phyloP scores from a whole-genome alignment of 64 coral and sea anemone species.

The Orbicella faveolata region DNA sequence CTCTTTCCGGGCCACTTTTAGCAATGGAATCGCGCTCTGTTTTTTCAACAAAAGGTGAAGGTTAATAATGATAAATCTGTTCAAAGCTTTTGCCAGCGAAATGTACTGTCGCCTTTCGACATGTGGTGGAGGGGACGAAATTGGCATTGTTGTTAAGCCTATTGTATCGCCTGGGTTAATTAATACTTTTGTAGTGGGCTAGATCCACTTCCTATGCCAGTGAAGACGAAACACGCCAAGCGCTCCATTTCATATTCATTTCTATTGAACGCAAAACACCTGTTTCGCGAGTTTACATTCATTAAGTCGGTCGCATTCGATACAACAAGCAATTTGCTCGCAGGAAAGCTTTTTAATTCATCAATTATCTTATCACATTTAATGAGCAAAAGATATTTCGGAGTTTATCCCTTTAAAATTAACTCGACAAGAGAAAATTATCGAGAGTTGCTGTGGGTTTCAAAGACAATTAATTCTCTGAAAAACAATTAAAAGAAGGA shows the following conservation, averaged over 20 bases:
- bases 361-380: slow-evolving; percentile 60
- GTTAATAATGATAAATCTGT: not conserved
- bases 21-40: not conserved
- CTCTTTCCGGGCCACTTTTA: not conserved
- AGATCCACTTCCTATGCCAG: slow-evolving; percentile 36
- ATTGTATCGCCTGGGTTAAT: slow-evolving; percentile 63
- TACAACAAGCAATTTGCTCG: slow-evolving; percentile 59
- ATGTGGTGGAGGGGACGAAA: slow-evolving; percentile 43
- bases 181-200: slow-evolving; percentile 71
- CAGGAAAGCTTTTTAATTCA: slow-evolving; percentile 56
- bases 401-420: slow-evolving; percentile 41
- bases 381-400: slow-evolving; percentile 50
- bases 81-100: slow-evolving; percentile 14
- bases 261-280: slow-evolving; percentile 43
- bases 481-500: slow-evolving; percentile 55
- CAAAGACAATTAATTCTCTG: slow-evolving; percentile 36
- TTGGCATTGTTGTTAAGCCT: slow-evolving; percentile 44
- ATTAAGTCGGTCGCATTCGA: slow-evolving; percentile 41
- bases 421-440: slow-evolving; percentile 40
- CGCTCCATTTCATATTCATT: slow-evolving; percentile 43
- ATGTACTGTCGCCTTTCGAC: slow-evolving; percentile 47
- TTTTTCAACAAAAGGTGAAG: not conserved
- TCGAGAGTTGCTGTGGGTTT: slow-evolving; percentile 40
- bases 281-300: slow-evolving; percentile 48
- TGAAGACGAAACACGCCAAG: slow-evolving; percentile 51